These are phyloP conservation scores for Drosophila paranaensis DNA, from an alignment of 2,888 invertebrate genomes.

Conservation along the genomic window DNA sequence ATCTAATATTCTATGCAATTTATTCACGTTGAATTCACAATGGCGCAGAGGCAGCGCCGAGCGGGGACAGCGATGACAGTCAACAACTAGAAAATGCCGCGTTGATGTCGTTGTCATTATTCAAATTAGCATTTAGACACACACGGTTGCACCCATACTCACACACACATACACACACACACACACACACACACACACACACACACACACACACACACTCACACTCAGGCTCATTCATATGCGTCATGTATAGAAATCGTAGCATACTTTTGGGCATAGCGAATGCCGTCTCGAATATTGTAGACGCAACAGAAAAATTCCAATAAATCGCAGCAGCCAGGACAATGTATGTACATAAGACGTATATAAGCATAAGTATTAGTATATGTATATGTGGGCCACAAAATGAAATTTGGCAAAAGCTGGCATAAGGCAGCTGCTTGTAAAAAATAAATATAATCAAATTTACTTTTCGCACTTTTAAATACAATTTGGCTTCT, in stretches of 20 bases:
- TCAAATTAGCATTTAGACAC: conserved; percentile 76
- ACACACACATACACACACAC: conserved; percentile 30
- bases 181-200: conserved; percentile 30
- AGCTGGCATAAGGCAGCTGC: neutral
- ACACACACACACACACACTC: conserved; percentile 25
- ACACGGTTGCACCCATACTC: conserved; percentile 47
- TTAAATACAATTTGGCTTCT: conserved; percentile 53
- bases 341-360: conserved; percentile 4
- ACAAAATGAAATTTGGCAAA: conserved; percentile 35
- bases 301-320: conserved; percentile 39
- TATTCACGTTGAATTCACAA: conserved; percentile 51
- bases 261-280: conserved; percentile 57
- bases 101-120: conserved; percentile 79
- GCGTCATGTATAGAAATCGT: conserved; percentile 48
- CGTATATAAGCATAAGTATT: too few relatives aligned
- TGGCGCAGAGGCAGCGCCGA: conserved; percentile 67
- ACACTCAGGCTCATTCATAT: conserved; percentile 45
- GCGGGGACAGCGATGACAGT: conserved; percentile 51
- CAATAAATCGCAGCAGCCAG: conserved; percentile 67
- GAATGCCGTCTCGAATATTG: conserved; percentile 34
- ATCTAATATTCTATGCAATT: conserved; percentile 29
- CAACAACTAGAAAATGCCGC: conserved; percentile 73
- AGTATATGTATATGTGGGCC: conserved; percentile 10
- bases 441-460: conserved; percentile 8
- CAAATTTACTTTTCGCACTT: conserved; percentile 45